phyloP scores from a whole-genome alignment of 2,888 invertebrate species.

The Morpho achilles region DNA sequence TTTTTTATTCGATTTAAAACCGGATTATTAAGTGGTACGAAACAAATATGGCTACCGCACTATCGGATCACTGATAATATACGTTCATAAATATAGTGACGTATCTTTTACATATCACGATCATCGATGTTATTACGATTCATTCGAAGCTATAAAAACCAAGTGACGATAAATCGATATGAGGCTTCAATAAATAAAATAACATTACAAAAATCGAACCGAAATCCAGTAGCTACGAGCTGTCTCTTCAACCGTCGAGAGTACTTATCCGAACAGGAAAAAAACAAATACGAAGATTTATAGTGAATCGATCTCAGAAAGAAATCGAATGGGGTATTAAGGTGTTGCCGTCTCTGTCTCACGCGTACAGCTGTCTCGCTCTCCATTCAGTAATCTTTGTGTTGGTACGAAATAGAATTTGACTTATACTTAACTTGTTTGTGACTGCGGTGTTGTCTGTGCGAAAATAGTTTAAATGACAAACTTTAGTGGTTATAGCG shows the following conservation, averaged over 20 bases:
- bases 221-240: conserved; percentile 58
- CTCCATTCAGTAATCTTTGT: conserved; percentile 47
- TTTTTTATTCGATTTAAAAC: too few relatives aligned
- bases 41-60: too few relatives aligned
- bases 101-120: too few relatives aligned
- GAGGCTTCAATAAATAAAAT: conserved; percentile 42
- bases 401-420: conserved; percentile 43
- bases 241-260: conserved; percentile 47
- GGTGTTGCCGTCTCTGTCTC: conserved; percentile 37
- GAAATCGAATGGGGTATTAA: conserved; percentile 55
- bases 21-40: too few relatives aligned
- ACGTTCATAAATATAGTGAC: too few relatives aligned
- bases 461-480: background rate
- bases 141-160: conserved; percentile 43
- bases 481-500: too few relatives aligned
- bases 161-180: conserved; percentile 49
- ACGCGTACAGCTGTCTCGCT: conserved; percentile 35
- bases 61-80: too few relatives aligned
- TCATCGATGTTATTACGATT: conserved; percentile 42
- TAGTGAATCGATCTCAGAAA: conserved; percentile 65
- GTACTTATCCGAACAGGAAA: conserved; percentile 50
- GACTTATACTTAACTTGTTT: conserved; percentile 60
- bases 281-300: conserved; percentile 57
- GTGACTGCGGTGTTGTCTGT: conserved; percentile 33
- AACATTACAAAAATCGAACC: conserved; percentile 41